These are phyloP conservation scores for Alosa alosa DNA, from an alignment of 2,113 vertebrate genomes.

Conservation along the genomic window DNA sequence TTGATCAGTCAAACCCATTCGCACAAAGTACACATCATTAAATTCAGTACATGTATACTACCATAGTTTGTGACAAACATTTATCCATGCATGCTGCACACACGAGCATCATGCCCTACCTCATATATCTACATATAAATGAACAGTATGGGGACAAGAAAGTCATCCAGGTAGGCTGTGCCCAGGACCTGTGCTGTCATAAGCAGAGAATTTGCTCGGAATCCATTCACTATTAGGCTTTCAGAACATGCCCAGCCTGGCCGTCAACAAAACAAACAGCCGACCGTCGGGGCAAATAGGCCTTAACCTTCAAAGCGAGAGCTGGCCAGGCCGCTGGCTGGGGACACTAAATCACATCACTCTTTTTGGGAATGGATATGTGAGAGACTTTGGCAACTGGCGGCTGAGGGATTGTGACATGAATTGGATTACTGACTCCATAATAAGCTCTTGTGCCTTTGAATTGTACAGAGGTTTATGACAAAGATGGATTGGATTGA, in stretches of 20 bases:
- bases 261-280: slow-evolving; percentile 44
- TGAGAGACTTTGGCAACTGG: not conserved
- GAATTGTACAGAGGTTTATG: not conserved
- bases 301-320: slow-evolving; percentile 22
- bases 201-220: slow-evolving; percentile 42
- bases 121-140: slow-evolving; percentile 41
- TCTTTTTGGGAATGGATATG: not conserved
- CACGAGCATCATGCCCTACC: slow-evolving; percentile 30
- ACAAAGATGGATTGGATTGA: not conserved
- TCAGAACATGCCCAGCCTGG: slow-evolving; percentile 40
- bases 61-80: not conserved
- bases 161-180: slow-evolving; percentile 9
- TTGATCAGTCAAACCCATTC: no score
- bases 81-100: not conserved
- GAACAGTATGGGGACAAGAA: slow-evolving; percentile 31
- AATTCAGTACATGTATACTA: not conserved
- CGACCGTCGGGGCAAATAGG: slow-evolving; percentile 32
- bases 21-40: not conserved
- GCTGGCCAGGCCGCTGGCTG: not conserved
- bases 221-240: slow-evolving; percentile 38
- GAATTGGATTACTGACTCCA: not conserved
- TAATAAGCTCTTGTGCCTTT: not conserved
- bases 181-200: slow-evolving; percentile 40
- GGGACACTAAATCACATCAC: slow-evolving; percentile 6
- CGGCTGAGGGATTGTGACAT: not conserved